phyloP scores from a whole-genome alignment of 2,888 invertebrate species.

The Callyntrura guangdongensis region DNA sequence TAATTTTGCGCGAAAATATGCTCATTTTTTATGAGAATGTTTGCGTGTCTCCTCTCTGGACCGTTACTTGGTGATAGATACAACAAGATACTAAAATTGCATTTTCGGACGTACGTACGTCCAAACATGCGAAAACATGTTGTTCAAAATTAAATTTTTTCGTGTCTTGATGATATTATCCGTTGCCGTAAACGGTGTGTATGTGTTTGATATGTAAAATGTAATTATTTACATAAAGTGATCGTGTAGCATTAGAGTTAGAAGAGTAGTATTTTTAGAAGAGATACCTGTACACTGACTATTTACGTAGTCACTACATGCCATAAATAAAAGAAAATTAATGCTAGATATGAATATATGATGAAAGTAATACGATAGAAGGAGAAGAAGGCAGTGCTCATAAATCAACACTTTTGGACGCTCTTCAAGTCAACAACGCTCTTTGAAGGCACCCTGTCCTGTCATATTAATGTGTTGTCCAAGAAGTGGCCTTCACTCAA shows the following conservation, averaged over 20 bases:
- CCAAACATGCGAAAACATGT: not conserved
- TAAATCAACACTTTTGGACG: constrained; percentile 55
- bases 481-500: constrained; percentile 62
- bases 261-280: constrained; percentile 9
- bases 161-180: not conserved
- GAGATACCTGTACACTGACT: not conserved
- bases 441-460: constrained; percentile 59
- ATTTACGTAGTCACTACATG: constrained; percentile 35
- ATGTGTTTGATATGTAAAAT: not conserved
- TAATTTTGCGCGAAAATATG: not conserved
- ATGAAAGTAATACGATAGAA: constrained; percentile 51
- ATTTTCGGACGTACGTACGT: not conserved
- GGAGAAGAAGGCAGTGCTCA: constrained; percentile 41
- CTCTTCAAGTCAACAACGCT: constrained; percentile 46
- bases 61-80: constrained; percentile 1
- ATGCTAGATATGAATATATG: constrained; percentile 41
- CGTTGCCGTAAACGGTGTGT: constrained; percentile 31
- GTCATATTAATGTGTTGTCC: constrained; percentile 55
- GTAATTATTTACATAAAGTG: constrained; percentile 11
- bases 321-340: constrained; percentile 41
- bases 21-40: not conserved
- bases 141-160: not conserved
- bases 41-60: constrained; percentile 18
- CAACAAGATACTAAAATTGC: not conserved
- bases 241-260: no score